These are phyloP conservation scores for Eupithecia vulgata DNA, from an alignment of 2,888 invertebrate genomes.

Conservation along the genomic window DNA sequence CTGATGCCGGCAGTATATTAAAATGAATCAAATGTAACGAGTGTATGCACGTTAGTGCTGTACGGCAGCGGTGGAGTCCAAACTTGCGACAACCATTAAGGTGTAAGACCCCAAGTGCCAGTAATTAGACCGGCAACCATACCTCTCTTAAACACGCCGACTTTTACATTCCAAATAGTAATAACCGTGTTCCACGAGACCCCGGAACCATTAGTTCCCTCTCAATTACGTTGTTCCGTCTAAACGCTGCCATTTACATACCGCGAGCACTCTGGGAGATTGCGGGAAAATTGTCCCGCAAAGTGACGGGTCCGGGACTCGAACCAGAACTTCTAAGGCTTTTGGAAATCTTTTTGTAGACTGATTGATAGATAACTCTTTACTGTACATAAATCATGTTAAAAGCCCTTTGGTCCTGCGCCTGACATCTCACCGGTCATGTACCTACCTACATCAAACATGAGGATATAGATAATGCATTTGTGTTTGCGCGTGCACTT, in stretches of 20 bases:
- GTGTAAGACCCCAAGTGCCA: not conserved
- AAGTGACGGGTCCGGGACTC: not conserved
- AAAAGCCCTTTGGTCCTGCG: too few species aligned
- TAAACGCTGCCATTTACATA: slow-evolving; percentile 4
- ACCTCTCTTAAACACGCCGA: not conserved
- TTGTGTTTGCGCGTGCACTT: too few species aligned
- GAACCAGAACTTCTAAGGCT: not conserved
- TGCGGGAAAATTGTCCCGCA: not conserved
- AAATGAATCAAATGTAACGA: too few species aligned
- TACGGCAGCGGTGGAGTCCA: too few species aligned
- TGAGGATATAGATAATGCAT: too few species aligned
- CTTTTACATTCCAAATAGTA: not conserved
- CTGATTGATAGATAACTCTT: not conserved
- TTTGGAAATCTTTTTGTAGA: not conserved
- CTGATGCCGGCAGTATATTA: too few species aligned
- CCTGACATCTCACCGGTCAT: too few species aligned
- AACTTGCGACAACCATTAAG: too few species aligned
- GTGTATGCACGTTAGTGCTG: too few species aligned
- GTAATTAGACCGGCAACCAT: too few species aligned
- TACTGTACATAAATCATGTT: too few species aligned
- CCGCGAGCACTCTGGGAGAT: not conserved
- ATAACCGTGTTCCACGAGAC: not conserved
- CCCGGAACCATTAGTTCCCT: not conserved
- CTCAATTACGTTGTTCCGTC: not conserved
- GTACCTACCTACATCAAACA: too few species aligned